phyloP scores from a whole-genome alignment of 2,797 vertebrate genomes.

The Morelia viridis region DNA sequence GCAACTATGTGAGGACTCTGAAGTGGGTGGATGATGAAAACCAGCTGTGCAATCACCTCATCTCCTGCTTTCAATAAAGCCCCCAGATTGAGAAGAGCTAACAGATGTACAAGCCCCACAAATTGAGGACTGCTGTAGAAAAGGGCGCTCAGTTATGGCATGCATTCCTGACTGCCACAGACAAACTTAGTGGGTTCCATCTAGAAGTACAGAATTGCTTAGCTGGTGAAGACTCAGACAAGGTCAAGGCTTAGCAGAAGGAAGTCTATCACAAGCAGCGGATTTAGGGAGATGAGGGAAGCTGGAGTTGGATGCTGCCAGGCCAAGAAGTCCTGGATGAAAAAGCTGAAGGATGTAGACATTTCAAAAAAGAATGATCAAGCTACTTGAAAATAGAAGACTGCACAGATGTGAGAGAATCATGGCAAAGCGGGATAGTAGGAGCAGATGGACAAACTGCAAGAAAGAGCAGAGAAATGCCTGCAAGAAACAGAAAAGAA shows the following conservation, averaged over 20 bases:
- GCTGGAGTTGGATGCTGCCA: conserved; percentile 93
- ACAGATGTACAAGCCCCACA: conserved; percentile 88
- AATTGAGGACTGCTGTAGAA: conserved; percentile 90
- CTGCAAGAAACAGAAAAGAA: too few relatives aligned
- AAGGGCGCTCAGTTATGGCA: conserved; percentile 95
- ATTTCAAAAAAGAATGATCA: neutral
- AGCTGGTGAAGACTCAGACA: conserved; percentile 85
- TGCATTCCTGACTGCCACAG: conserved; percentile 92
- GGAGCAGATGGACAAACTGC: too few relatives aligned
- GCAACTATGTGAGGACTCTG: conserved; percentile 91
- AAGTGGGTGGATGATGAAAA: conserved; percentile 91
- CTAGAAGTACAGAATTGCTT: conserved; percentile 87
- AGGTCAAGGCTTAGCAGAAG: conserved; percentile 91
- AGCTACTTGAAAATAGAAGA: conserved; percentile 65
- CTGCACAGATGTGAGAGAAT: too few relatives aligned
- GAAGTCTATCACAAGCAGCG: conserved; percentile 93
- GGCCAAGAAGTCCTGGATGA: conserved; percentile 96
- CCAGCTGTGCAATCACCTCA: conserved; percentile 89
- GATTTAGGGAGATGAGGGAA: conserved; percentile 91
- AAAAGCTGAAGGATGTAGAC: conserved; percentile 91
- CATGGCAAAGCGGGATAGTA: too few relatives aligned
- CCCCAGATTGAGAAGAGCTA: conserved; percentile 95
- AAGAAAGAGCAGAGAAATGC: too few relatives aligned
- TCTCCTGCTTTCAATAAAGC: conserved; percentile 93
- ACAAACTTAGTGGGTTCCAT: conserved; percentile 90